phyloP scores from a whole-genome alignment of 1,140 invertebrate species.

The Bombus waltoni region DNA sequence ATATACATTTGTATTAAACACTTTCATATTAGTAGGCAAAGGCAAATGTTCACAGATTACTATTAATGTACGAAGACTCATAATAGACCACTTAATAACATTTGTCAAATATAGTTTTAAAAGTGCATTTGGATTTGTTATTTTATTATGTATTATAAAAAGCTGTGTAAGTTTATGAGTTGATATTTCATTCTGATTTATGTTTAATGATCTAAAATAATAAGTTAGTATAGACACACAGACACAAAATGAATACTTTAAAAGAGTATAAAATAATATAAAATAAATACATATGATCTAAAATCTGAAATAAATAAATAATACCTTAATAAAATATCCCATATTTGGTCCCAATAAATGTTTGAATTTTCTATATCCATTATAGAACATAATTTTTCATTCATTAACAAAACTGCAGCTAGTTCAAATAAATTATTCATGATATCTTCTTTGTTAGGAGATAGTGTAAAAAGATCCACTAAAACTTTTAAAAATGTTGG shows the following conservation, averaged over 20 bases:
- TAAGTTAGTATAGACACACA: constrained; percentile 23
- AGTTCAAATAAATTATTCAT: constrained; percentile 77
- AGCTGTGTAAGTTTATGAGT: constrained; percentile 77
- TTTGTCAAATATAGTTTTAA: constrained; percentile 78
- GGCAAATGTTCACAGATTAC: constrained; percentile 65
- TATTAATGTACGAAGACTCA: constrained; percentile 77
- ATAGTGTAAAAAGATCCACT: constrained; percentile 72
- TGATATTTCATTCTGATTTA: constrained; percentile 75
- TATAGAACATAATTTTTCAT: constrained; percentile 63
- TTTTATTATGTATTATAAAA: constrained; percentile 73
- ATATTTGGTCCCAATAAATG: constrained; percentile 79
- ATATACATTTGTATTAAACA: constrained; percentile 48
- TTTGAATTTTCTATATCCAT: constrained; percentile 53
- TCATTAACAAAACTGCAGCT: constrained; percentile 71
- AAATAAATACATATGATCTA: background rate
- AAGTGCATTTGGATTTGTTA: constrained; percentile 71
- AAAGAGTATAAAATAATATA: background rate
- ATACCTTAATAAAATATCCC: constrained; percentile 80
- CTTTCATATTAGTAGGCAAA: constrained; percentile 59
- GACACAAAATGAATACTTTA: background rate
- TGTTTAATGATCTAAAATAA: constrained; percentile 68
- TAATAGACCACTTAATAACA: constrained; percentile 73
- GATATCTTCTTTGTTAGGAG: constrained; percentile 72
- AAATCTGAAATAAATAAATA: background rate
- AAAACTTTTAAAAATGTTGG: constrained; percentile 74